Conservation (phyloP, 2,113 vertebrate species). For the Etheostoma spectabile region DNA sequence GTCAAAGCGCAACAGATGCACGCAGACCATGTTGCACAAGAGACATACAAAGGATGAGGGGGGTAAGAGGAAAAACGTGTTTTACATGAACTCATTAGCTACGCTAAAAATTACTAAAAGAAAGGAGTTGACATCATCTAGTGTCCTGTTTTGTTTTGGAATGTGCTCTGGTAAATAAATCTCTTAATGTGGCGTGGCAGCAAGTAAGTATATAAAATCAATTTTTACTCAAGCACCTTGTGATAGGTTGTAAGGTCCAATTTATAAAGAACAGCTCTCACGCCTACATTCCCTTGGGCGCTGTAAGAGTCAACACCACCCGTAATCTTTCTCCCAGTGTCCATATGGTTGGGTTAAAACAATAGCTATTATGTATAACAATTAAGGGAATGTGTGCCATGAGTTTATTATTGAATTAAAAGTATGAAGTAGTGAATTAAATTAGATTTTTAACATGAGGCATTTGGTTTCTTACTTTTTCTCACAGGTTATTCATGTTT, state of each 20-base stretch:
- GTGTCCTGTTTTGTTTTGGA: slow-evolving; percentile 23
- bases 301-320: slow-evolving; percentile 17
- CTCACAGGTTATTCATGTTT: background rate
- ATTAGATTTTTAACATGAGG: background rate
- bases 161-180: slow-evolving; percentile 12
- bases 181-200: slow-evolving; percentile 26
- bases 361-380: slow-evolving; percentile 24
- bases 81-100: background rate
- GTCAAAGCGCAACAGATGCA: background rate
- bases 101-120: background rate
- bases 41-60: background rate
- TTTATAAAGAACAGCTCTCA: slow-evolving; percentile 47
- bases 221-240: slow-evolving; percentile 48
- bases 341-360: slow-evolving; percentile 29
- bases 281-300: background rate
- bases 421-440: background rate
- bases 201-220: slow-evolving; percentile 20
- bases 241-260: slow-evolving; percentile 41
- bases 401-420: slow-evolving; percentile 13
- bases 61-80: background rate
- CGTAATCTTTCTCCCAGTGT: background rate
- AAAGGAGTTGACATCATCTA: background rate
- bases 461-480: background rate
- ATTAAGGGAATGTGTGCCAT: background rate
- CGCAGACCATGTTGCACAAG: background rate